Evolutionary conservation across 2,113 vertebrate genomes (phyloP).

Genomic region (Cephalopholis sonnerati): DNA sequence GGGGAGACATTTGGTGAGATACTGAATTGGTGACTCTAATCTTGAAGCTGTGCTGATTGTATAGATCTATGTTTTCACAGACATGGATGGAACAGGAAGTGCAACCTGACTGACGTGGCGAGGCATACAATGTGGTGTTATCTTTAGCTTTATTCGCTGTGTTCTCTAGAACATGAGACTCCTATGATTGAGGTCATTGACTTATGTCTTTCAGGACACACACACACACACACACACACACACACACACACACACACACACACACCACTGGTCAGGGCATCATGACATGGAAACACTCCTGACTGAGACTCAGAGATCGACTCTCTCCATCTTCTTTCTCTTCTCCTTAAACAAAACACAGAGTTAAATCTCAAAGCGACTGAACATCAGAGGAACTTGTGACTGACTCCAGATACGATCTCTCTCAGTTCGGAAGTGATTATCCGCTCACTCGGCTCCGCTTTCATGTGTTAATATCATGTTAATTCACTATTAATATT

Average conservation of each 20-base stretch:
- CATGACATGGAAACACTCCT: background rate
- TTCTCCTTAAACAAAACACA: slow-evolving; percentile 20
- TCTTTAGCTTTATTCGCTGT: no score
- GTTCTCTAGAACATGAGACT: no score
- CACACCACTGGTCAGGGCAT: background rate
- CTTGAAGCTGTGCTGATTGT: no score
- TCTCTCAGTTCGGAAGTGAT: slow-evolving; percentile 42
- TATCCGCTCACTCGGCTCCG: slow-evolving; percentile 27
- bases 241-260: background rate
- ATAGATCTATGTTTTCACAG: no score
- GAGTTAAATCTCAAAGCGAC: slow-evolving; percentile 17
- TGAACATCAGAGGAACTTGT: slow-evolving; percentile 54
- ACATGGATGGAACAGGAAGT: no score
- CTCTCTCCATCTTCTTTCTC: background rate
- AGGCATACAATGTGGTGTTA: no score
- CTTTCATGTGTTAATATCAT: slow-evolving; percentile 76
- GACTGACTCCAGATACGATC: slow-evolving; percentile 51
- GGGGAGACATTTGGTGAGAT: no score
- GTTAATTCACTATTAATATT: slow-evolving; percentile 70
- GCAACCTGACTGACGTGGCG: no score
- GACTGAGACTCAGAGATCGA: background rate
- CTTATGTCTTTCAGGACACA: background rate
- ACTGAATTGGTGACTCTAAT: no score
- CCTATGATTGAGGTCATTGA: no score
- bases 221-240: slow-evolving; percentile 24